Percentiles rank a stretch among this genome's conserved stretches.
phyloP scores from a whole-genome alignment of 2,113 vertebrate species.

The Carollia perspicillata region DNA sequence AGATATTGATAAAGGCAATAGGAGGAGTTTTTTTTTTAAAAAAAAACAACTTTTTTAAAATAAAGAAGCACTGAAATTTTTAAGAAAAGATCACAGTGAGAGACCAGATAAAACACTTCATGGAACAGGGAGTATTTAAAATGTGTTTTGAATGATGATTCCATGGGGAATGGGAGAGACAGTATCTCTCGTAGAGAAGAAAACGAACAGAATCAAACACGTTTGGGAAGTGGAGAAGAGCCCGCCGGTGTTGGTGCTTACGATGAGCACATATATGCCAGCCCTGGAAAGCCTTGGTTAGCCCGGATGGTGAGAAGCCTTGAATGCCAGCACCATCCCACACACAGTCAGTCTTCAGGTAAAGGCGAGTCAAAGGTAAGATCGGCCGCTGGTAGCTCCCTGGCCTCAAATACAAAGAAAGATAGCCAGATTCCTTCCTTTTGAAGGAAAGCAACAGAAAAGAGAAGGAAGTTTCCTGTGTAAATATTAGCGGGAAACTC shows the following conservation, averaged over 20 bases:
- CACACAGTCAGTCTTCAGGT: neutral
- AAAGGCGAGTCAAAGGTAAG: neutral
- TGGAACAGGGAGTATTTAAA: neutral
- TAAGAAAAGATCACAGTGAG: neutral
- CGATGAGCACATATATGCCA: neutral
- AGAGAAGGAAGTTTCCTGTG: neutral
- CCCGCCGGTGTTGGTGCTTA: neutral
- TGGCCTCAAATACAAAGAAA: neutral
- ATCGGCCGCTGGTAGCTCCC: neutral
- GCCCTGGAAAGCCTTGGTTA: neutral
- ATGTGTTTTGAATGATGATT: neutral
- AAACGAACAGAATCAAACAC: neutral
- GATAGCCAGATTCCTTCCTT: neutral
- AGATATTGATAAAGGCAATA: neutral
- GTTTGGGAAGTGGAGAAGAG: neutral
- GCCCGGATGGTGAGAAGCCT: neutral
- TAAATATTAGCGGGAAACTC: neutral
- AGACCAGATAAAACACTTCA: neutral
- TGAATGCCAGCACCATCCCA: neutral
- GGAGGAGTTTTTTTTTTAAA: neutral
- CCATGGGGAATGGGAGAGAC: neutral
- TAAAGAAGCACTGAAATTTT: neutral
- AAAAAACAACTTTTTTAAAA: neutral
- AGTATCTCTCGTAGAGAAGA: neutral
- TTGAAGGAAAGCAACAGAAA: neutral